phyloP scores from a whole-genome alignment of 2,797 vertebrate genomes.

The Argentina silus region DNA sequence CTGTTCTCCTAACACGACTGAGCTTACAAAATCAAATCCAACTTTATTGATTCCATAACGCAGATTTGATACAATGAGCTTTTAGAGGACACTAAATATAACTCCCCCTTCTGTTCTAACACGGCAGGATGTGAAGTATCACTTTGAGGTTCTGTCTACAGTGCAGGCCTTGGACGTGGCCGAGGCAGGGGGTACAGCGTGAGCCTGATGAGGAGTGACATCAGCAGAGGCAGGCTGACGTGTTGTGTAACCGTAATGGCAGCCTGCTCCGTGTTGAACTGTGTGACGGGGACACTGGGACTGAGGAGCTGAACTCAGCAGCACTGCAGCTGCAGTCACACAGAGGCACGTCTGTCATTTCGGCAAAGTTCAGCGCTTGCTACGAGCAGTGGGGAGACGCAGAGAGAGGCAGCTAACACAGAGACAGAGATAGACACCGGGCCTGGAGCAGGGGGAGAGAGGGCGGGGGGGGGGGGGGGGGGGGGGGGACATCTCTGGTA shows the following conservation, averaged over 20 bases:
- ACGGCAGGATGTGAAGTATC: neutral
- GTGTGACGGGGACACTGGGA: neutral
- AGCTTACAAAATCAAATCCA: too few relatives aligned
- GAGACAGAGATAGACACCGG: conserved; percentile 17
- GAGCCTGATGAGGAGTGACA: conserved; percentile 59
- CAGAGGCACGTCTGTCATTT: conserved; percentile 36
- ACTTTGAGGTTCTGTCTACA: too few relatives aligned
- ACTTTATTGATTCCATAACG: too few relatives aligned
- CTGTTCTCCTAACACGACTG: too few relatives aligned
- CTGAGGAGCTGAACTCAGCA: neutral
- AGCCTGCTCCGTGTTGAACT: conserved; percentile 37
- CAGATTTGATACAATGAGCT: too few relatives aligned
- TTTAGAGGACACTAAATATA: too few relatives aligned
- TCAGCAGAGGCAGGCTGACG: conserved; percentile 39
- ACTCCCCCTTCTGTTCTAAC: neutral
- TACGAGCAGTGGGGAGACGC: conserved; percentile 30
- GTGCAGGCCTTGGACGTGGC: too few relatives aligned
- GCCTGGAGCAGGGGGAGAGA: neutral
- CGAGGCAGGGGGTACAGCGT: conserved; percentile 36
- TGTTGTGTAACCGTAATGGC: conserved; percentile 21
- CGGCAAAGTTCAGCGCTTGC: conserved; percentile 53
- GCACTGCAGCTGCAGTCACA: conserved; percentile 32
- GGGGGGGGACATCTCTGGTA: neutral
- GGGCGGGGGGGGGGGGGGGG: neutral
- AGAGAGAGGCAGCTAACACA: conserved; percentile 17